Evolutionary conservation across 1,140 invertebrate species (phyloP).

Genomic region (Zaprionus ornatus): DNA sequence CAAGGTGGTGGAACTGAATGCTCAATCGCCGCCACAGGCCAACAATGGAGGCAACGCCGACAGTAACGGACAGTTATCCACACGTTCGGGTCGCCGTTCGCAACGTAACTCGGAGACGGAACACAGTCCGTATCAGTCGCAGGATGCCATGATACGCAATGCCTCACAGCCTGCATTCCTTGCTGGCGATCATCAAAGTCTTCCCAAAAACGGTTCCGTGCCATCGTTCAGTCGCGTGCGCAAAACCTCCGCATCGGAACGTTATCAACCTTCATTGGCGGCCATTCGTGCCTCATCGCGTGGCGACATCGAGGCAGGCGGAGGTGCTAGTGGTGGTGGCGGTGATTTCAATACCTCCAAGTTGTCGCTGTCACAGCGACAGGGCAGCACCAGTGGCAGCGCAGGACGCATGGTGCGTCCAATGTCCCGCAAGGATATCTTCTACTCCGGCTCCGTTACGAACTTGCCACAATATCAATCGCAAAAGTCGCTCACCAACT

Average conservation of each 20-base stretch:
- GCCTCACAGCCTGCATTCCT: slow-evolving; percentile 92
- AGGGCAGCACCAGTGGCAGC: slow-evolving; percentile 62
- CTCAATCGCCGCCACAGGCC: slow-evolving; percentile 65
- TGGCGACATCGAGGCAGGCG: slow-evolving; percentile 86
- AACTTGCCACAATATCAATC: slow-evolving; percentile 96
- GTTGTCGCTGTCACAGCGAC: slow-evolving; percentile 80
- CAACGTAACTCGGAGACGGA: slow-evolving; percentile 80
- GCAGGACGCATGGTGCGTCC: slow-evolving; percentile 91
- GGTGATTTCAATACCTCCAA: slow-evolving; percentile 84
- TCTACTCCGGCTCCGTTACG: slow-evolving; percentile 97
- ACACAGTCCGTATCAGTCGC: slow-evolving; percentile 80
- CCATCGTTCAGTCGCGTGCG: slow-evolving; percentile 93
- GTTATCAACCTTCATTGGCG: slow-evolving; percentile 90
- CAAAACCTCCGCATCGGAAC: slow-evolving; percentile 91
- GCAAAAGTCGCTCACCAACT: slow-evolving; percentile 95
- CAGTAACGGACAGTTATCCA: slow-evolving; percentile 65
- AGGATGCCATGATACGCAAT: slow-evolving; percentile 89
- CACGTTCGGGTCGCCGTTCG: slow-evolving; percentile 54
- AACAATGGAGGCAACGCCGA: slow-evolving; percentile 61
- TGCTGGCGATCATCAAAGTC: slow-evolving; percentile 89
- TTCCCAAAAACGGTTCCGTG: slow-evolving; percentile 94
- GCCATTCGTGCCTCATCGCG: slow-evolving; percentile 89
- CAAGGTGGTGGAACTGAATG: slow-evolving; percentile 88
- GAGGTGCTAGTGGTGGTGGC: slow-evolving; percentile 81
- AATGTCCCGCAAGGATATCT: slow-evolving; percentile 98